Percentiles rank a stretch among this genome's conserved stretches.
Evolutionary conservation across 2,888 invertebrate genomes (phyloP).

Genomic region (Cremastobaeus sp.): DNA sequence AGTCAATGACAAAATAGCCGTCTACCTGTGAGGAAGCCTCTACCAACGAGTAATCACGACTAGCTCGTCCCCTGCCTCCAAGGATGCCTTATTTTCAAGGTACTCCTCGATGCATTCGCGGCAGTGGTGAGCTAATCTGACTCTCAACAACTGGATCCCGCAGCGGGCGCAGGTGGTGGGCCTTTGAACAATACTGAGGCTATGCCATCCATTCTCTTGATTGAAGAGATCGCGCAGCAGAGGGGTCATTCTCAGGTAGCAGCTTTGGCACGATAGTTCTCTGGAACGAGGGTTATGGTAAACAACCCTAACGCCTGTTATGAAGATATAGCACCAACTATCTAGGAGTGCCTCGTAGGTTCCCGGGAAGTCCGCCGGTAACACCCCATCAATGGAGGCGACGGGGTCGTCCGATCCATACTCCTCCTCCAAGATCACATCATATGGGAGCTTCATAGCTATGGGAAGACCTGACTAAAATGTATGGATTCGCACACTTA

Average conservation of each 20-base stretch:
- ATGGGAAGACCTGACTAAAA: too few species aligned
- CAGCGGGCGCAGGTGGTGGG: not conserved
- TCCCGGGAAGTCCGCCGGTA: not conserved
- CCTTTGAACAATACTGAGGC: not conserved
- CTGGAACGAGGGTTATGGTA: too few species aligned
- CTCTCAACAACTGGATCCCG: not conserved
- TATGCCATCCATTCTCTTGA: not conserved
- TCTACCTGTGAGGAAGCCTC: too few species aligned
- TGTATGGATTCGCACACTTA: too few species aligned
- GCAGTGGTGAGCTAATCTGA: not conserved
- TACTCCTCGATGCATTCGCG: not conserved
- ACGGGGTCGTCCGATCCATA: not conserved
- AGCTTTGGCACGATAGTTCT: not conserved
- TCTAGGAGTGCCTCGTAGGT: not conserved
- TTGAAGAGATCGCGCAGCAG: not conserved
- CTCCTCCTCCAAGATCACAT: not conserved
- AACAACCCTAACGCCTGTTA: not conserved
- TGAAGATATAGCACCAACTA: not conserved
- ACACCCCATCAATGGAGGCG: not conserved
- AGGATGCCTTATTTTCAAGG: not conserved
- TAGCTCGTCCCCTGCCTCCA: not conserved
- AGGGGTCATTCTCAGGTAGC: not conserved
- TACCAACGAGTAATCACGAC: not conserved
- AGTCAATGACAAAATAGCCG: too few species aligned
- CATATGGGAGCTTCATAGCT: not conserved